These are phyloP conservation scores for Anagyrus pseudococci DNA, from an alignment of 2,888 invertebrate species.

Conservation along the genomic window DNA sequence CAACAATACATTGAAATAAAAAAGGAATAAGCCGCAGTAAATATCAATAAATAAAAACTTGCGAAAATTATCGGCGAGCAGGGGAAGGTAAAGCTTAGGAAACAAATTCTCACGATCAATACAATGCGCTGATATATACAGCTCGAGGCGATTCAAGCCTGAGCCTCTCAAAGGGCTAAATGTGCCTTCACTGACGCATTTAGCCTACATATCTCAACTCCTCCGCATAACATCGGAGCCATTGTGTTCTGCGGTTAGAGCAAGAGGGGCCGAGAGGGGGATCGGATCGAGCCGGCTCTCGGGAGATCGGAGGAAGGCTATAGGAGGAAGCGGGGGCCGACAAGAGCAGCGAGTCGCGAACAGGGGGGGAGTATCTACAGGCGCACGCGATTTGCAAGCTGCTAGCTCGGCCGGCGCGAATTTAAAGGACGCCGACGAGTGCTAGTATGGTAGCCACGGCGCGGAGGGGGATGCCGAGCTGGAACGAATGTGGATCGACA, in stretches of 20 bases:
- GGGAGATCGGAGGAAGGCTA: background rate
- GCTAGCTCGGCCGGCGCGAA: conserved; percentile 7
- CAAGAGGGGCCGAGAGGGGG: conserved; percentile 1
- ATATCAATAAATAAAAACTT: no score
- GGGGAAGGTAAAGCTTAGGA: no score
- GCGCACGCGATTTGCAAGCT: conserved; percentile 14
- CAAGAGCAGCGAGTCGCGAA: conserved; percentile 1
- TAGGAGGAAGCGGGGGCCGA: background rate
- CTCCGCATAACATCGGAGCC: conserved; percentile 2
- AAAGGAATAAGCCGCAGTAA: no score
- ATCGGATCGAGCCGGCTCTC: background rate
- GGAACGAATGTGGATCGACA: conserved; percentile 39
- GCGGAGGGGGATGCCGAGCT: conserved; percentile 32
- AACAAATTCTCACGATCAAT: no score
- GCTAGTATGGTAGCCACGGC: conserved; percentile 6
- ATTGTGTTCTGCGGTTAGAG: background rate
- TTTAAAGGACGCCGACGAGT: conserved; percentile 24
- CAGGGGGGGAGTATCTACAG: background rate
- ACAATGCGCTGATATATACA: no score
- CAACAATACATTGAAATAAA: no score
- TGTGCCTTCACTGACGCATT: background rate
- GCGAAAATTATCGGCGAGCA: no score
- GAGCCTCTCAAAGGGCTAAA: background rate
- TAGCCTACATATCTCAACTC: background rate
- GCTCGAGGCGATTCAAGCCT: background rate